Evolutionary conservation across 1,140 invertebrate species (phyloP), one percentile per base, ranked within the genome.

Genomic region (Wiebesia pumilae): DNA sequence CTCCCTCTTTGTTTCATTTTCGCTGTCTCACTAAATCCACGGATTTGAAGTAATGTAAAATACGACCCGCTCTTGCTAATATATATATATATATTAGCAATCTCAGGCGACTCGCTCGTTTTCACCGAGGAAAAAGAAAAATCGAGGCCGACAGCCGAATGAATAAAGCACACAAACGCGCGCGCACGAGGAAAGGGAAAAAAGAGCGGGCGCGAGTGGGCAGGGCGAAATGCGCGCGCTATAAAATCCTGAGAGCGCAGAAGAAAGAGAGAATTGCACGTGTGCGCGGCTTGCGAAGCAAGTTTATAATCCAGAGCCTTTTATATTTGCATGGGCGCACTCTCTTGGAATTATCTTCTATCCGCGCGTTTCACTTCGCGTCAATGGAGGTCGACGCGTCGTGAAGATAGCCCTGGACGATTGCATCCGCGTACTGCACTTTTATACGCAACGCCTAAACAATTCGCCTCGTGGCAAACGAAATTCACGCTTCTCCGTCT

Each of bases 261-360:
- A 67, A 67, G 47, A 65, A 21, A 62, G 51, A 47, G 43, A 78
- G 47, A 79, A 14, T 43, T 35, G 40, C 54, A 62, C 54, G 35
- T 51, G 12, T 30, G 35, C 54, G 24, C 16, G 7, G 16, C 16
- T 54, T 54, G 51, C 10, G 2, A 62, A 14, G 24, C 35, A 62
- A 69, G 35, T 81, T 81, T 81, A 81, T 81, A 81, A 81, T 69
- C 62, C 62, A 19, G 38, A n/a, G 38, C n/a, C 38, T 51, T 43
- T 69, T 69, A 69, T 40, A 80, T 80, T 80, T 80, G 54, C 78
- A 69, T 81, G 62, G 35, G 27, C 80, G 27, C 21, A 19, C 54
- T 67, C 27, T 30, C 65, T 58, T 14, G 78, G 14, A 79, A 79
- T 79, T 79, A 79, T 58, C 78, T 65, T 47, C 35, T 35, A 35